phyloP scores from a whole-genome alignment of 35 echinoderm and acorn worm species.

The Apostichopus parvimensis region DNA sequence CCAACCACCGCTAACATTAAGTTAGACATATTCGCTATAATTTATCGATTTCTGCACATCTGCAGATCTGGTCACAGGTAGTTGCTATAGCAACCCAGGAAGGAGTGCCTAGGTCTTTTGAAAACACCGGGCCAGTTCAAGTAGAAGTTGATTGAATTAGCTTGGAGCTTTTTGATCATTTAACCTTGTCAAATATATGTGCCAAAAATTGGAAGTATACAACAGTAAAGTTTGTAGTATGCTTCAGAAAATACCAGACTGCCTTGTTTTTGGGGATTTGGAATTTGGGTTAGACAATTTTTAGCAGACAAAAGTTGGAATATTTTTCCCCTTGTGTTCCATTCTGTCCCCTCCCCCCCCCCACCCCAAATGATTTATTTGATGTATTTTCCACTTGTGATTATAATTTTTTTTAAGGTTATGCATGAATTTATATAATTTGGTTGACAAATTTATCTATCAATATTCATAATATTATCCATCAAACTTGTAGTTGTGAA shows the following conservation, averaged over 20 bases:
- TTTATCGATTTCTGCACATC: conserved; percentile 9
- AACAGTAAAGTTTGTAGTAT: neutral
- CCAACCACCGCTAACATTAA: neutral
- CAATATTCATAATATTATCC: neutral
- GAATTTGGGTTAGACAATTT: too few relatives aligned
- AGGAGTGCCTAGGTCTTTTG: neutral
- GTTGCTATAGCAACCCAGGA: conserved; percentile 12
- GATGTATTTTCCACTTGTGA: too few relatives aligned
- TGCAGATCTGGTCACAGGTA: neutral
- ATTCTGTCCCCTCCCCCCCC: too few relatives aligned
- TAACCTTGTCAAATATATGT: neutral
- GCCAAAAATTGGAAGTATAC: neutral
- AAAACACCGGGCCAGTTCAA: neutral
- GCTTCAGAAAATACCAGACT: neutral
- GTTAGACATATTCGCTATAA: neutral
- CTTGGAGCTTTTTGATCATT: neutral
- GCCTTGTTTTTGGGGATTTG: neutral
- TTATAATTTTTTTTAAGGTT: neutral
- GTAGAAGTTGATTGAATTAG: conserved; percentile 36
- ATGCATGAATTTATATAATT: conserved; percentile 1
- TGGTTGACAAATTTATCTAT: neutral
- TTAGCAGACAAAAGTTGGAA: too few relatives aligned
- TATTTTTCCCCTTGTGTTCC: too few relatives aligned
- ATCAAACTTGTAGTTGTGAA: conserved; percentile 3
- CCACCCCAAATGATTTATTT: too few relatives aligned